Evolutionary conservation across 2,888 invertebrate genomes (phyloP).

Genomic region (Agrotis ipsilon): DNA sequence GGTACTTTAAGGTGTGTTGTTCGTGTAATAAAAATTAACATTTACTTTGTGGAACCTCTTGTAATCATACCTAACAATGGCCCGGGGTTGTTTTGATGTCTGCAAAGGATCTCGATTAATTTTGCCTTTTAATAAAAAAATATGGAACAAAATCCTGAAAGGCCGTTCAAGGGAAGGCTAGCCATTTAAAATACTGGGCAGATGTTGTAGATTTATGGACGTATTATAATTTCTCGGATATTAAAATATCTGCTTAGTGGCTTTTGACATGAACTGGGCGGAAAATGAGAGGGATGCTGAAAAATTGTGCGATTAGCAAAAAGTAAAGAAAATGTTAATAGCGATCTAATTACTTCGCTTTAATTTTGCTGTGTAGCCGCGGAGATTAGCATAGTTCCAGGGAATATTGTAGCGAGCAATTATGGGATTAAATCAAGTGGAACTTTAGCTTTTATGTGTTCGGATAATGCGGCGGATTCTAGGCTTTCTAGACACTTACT

Average conservation of each 20-base stretch:
- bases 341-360: constrained; percentile 56
- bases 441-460: constrained; percentile 18
- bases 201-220: constrained; percentile 75
- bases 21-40: constrained; percentile 88
- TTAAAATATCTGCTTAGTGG: constrained; percentile 69
- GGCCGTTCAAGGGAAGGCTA: constrained; percentile 73
- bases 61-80: constrained; percentile 88
- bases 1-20: constrained; percentile 80
- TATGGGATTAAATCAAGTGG: constrained; percentile 34
- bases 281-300: constrained; percentile 62
- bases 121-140: constrained; percentile 83
- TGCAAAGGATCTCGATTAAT: constrained; percentile 87
- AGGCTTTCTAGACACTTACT: not conserved
- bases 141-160: constrained; percentile 75
- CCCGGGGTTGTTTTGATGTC: constrained; percentile 87
- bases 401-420: constrained; percentile 36
- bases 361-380: constrained; percentile 37
- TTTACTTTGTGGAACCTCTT: constrained; percentile 86
- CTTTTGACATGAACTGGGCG: constrained; percentile 69
- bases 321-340: constrained; percentile 61
- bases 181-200: constrained; percentile 78
- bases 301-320: constrained; percentile 64
- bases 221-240: constrained; percentile 69
- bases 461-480: constrained; percentile 1
- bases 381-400: constrained; percentile 33